Conservation (phyloP, 2,888 invertebrate genomes). For the Sesia apiformis region DNA sequence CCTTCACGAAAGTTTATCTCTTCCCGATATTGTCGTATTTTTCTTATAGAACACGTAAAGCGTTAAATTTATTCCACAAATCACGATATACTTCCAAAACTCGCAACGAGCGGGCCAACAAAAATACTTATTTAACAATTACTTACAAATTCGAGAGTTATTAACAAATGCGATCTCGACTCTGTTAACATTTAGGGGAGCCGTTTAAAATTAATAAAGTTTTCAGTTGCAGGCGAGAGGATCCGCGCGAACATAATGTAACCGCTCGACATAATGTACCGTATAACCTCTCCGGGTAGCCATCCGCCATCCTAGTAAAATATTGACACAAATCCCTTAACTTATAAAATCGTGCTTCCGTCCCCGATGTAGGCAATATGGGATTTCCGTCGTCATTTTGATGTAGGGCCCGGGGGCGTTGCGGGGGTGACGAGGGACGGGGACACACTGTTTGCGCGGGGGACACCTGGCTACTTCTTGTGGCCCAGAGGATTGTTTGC, state of each 20-base stretch:
- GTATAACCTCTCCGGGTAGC: constrained; percentile 20
- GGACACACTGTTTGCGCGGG: constrained; percentile 45
- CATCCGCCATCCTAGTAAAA: constrained; percentile 67
- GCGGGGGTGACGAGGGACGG: constrained; percentile 22
- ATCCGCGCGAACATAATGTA: constrained; percentile 8
- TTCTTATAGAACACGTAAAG: constrained; percentile 40
- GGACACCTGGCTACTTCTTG: constrained; percentile 60
- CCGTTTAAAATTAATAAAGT: constrained; percentile 53
- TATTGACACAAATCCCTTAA: constrained; percentile 75
- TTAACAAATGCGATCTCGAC: constrained; percentile 39
- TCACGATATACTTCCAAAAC: constrained; percentile 53
- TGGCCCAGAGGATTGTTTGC: constrained; percentile 37
- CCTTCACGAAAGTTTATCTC: constrained; percentile 30
- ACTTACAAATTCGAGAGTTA: constrained; percentile 33
- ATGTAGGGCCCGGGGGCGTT: constrained; percentile 54
- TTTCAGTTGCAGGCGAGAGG: constrained; percentile 19
- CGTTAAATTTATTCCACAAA: constrained; percentile 61
- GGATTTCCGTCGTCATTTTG: constrained; percentile 69
- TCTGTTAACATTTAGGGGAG: constrained; percentile 25
- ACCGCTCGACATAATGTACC: constrained; percentile 22
- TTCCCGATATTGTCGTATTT: constrained; percentile 50
- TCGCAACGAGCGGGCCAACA: constrained; percentile 38
- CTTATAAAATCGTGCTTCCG: constrained; percentile 72
- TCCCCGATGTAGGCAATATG: constrained; percentile 67
- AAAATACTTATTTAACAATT: constrained; percentile 55